A percentile compares a stretch with the other conserved stretches of the same genome.
Evolutionary conservation across 2,797 vertebrate genomes (phyloP).

Genomic region (Erethizon dorsatum): DNA sequence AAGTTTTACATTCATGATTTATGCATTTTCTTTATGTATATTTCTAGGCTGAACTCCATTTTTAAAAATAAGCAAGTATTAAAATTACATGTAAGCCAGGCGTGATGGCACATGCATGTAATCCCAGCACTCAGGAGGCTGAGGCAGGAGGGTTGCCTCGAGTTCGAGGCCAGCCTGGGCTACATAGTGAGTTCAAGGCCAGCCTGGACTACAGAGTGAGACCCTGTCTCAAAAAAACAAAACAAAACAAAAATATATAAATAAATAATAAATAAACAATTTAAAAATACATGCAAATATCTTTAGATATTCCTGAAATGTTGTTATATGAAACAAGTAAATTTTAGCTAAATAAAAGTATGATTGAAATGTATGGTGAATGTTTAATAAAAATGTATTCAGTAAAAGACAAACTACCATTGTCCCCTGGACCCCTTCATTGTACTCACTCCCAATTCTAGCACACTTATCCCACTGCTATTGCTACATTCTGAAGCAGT

Average conservation of each 20-base stretch:
- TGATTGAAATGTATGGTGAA: neutral
- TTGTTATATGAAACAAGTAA: constrained; percentile 27
- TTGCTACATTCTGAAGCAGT: neutral
- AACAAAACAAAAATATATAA: too few relatives aligned
- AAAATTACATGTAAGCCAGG: neutral
- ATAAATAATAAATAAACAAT: too few relatives aligned
- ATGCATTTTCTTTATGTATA: constrained; percentile 31
- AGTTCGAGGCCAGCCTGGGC: neutral
- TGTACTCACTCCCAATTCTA: neutral
- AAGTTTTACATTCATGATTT: constrained; percentile 14
- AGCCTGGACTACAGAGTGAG: neutral
- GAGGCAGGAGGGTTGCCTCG: neutral
- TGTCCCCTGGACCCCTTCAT: neutral
- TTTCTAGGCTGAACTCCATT: neutral
- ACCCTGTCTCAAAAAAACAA: neutral
- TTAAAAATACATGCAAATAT: constrained; percentile 23
- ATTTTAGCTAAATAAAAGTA: neutral
- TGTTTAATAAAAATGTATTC: neutral
- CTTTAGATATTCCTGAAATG: constrained; percentile 4
- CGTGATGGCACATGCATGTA: neutral
- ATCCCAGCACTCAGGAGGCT: neutral
- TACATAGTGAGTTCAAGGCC: too few relatives aligned
- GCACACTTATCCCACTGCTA: neutral
- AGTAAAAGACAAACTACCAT: neutral
- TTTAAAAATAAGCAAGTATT: neutral